Conservation (phyloP, 2,113 vertebrate genomes). For the Suncus etruscus region DNA sequence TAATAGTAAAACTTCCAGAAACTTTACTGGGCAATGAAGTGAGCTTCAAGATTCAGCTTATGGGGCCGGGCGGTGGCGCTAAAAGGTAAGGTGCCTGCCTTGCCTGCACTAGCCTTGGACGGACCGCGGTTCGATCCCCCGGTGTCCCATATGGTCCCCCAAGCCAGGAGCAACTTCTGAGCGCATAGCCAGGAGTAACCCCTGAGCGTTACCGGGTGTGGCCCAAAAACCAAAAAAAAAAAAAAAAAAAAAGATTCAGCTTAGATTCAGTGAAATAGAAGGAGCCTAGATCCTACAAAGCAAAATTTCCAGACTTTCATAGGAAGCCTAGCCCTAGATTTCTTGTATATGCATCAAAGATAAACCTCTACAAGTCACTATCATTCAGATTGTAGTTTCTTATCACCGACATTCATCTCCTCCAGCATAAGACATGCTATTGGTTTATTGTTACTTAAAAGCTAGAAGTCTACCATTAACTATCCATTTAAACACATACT, state of each 20-base stretch:
- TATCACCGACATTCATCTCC: background rate
- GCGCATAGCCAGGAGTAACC: no score
- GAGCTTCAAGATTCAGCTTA: background rate
- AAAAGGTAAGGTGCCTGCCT: no score
- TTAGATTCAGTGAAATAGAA: background rate
- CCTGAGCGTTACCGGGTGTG: no score
- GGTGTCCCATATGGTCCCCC: no score
- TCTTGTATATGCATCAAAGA: slow-evolving; percentile 48
- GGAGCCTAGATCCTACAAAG: background rate
- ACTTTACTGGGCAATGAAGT: background rate
- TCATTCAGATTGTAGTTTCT: slow-evolving; percentile 46
- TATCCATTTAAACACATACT: background rate
- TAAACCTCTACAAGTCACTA: background rate
- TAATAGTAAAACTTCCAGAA: background rate
- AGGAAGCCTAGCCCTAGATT: background rate
- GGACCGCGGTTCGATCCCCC: no score
- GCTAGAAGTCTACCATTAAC: background rate
- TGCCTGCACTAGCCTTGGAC: no score
- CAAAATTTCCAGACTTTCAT: background rate
- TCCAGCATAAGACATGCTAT: background rate
- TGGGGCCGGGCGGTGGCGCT: no score
- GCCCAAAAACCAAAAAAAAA: no score
- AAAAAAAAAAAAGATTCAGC: background rate
- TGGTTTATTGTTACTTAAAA: slow-evolving; percentile 6
- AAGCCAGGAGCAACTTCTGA: no score